Percentiles rank a stretch among this genome's conserved stretches.
These are phyloP conservation scores for Amblyopsis rosae DNA, from an alignment of 2,113 vertebrate species.

Conservation along the genomic window DNA sequence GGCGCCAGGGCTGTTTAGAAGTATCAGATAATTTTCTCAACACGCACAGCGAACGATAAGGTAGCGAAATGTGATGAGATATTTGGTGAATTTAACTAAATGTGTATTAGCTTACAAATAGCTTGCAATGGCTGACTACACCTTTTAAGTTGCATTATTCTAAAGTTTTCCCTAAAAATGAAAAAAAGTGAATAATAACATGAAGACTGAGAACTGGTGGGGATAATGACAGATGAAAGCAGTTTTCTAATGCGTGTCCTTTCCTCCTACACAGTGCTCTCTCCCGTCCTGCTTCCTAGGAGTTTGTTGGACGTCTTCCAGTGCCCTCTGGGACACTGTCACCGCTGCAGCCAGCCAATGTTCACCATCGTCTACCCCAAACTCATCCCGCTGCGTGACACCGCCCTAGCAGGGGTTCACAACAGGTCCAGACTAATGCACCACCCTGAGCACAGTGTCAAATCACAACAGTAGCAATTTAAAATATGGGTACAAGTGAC, in stretches of 20 bases:
- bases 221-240: no score
- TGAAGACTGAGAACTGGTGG: no score
- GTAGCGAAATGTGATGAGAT: no score
- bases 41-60: no score
- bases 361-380: conserved; percentile 97
- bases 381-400: conserved; percentile 91
- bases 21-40: no score
- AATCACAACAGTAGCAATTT: neutral
- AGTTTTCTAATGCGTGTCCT: conserved; percentile 14
- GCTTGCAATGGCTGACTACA: no score
- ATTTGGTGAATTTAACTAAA: no score
- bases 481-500: neutral
- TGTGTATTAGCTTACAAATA: no score
- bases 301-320: conserved; percentile 88
- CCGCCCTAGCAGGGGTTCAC: conserved; percentile 91
- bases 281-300: conserved; percentile 86
- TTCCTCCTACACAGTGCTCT: conserved; percentile 76
- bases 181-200: no score
- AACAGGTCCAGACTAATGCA: conserved; percentile 80
- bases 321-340: conserved; percentile 94
- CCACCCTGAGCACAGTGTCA: neutral
- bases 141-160: no score
- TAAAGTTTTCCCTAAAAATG: no score
- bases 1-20: no score
- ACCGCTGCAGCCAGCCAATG: conserved; percentile 95